These are phyloP conservation scores for Pseudomyrmex gracilis DNA, from an alignment of 1,140 invertebrate species.

Conservation along the genomic window DNA sequence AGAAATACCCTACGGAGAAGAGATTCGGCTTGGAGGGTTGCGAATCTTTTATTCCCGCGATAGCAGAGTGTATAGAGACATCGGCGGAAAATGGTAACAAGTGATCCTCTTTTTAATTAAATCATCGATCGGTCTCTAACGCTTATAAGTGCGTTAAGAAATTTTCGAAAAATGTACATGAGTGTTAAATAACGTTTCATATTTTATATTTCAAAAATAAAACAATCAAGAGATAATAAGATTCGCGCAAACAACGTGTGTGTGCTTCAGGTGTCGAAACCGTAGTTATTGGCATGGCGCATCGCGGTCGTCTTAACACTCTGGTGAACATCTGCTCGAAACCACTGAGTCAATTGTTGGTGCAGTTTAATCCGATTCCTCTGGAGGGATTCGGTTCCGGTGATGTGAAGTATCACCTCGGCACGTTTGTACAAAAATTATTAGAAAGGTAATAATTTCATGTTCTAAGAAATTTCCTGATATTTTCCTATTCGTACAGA, in stretches of 20 bases:
- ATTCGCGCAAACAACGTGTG: neutral
- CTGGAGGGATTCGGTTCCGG: constrained; percentile 90
- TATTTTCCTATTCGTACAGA: too few species aligned
- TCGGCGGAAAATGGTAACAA: constrained; percentile 88
- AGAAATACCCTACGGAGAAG: constrained; percentile 96
- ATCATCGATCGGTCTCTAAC: too few species aligned
- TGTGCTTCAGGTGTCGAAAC: constrained; percentile 89
- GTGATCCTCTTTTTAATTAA: constrained; percentile 1
- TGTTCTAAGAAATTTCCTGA: too few species aligned
- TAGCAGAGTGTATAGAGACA: constrained; percentile 95
- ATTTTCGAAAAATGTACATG: too few species aligned
- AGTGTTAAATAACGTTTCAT: too few species aligned
- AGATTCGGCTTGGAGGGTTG: constrained; percentile 97
- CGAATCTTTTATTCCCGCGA: constrained; percentile 94
- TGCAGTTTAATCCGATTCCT: constrained; percentile 89
- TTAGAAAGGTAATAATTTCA: constrained; percentile 71
- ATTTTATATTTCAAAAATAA: neutral
- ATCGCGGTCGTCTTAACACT: constrained; percentile 96
- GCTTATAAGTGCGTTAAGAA: too few species aligned
- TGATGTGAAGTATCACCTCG: constrained; percentile 98
- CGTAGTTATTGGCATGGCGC: constrained; percentile 96
- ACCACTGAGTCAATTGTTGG: constrained; percentile 93
- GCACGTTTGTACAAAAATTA: constrained; percentile 91
- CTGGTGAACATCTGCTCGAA: constrained; percentile 96
- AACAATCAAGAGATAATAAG: too few species aligned